Conservation (phyloP, 2,113 vertebrate species). For the Perognathus longimembris region DNA sequence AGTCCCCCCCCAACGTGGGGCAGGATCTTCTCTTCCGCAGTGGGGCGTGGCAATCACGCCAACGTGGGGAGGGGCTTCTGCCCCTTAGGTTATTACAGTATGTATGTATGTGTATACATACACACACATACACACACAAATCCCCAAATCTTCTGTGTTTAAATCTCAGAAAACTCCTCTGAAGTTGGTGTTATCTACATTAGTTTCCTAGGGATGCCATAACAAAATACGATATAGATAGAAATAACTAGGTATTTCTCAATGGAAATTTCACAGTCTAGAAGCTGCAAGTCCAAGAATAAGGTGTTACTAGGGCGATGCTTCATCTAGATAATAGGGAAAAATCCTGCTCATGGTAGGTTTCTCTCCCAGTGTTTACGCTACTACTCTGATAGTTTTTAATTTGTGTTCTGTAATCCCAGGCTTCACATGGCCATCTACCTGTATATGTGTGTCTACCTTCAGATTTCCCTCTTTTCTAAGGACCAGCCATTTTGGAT, state of each 20-base stretch:
- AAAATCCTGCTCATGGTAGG: not conserved
- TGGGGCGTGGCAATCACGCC: too few species aligned
- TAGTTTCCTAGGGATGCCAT: not conserved
- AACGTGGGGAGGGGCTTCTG: too few species aligned
- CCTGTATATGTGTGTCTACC: not conserved
- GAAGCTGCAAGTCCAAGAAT: not conserved
- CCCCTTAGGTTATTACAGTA: too few species aligned
- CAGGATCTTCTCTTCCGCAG: too few species aligned
- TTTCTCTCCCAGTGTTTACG: not conserved
- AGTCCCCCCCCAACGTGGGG: too few species aligned
- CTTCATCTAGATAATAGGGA: not conserved
- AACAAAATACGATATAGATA: not conserved
- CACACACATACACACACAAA: too few species aligned
- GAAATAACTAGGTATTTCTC: too few species aligned
- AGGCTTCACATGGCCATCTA: not conserved
- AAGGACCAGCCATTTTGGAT: not conserved
- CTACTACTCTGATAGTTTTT: not conserved
- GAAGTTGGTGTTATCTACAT: not conserved
- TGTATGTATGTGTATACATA: not conserved
- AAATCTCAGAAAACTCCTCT: slow-evolving; percentile 8
- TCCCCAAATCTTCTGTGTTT: too few species aligned
- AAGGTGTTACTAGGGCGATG: not conserved
- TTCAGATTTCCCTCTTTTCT: not conserved
- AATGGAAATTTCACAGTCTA: not conserved
- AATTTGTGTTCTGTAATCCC: not conserved